Evolutionary conservation across 2,888 invertebrate genomes (phyloP), one percentile per base, ranked within the genome.

Genomic region (Copidosoma aretas): DNA sequence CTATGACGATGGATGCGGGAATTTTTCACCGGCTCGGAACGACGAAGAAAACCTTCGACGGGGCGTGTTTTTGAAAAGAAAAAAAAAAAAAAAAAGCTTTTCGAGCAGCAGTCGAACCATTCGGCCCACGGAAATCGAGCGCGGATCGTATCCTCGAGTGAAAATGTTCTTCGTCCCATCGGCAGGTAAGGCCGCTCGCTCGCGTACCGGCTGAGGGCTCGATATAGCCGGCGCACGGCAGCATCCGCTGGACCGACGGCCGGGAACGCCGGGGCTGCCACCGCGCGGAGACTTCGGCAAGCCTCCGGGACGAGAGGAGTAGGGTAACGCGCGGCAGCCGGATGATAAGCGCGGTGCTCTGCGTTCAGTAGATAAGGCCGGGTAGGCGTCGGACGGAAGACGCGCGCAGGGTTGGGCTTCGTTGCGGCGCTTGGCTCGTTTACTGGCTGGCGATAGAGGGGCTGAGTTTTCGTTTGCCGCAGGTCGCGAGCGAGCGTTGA

Each of bases 171-270:
- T 17, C 15, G 21, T 10, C 12, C 54, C 63, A 19, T 54, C 63
- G 17, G 46, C 39, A n/a, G 62, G 59, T 63, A 68, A 68, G 52
- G 43, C 25, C 21, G 51, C 39, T 60, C 56, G 60, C 41, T 24
- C 19, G 57, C 39, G 32, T 25, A 46, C n/a, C 41, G 54, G 58
- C 46, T 46, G 14, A 58, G 12, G 54, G 21, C 58, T 32, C 32
- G 12, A 56, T 25, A 22, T 14, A 57, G 22, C 43, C 64, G 46
- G 5, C 52, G 53, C 62, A 39, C 63, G 63, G 67, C 67, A 68
- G 62, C 62, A 65, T 62, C 69, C 17, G 15, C 46, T 39, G 52
- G 46, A 58, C 39, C 49, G n/a, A n/a, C n/a, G 52, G 39, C 10
- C 24, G n/a, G n/a, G n/a, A n/a, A n/a, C n/a, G n/a, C n/a, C n/a